Evolutionary conservation across 2,888 invertebrate species (phyloP), one percentile per base, ranked within the genome.

Genomic region (Sabellastarte sp.): DNA sequence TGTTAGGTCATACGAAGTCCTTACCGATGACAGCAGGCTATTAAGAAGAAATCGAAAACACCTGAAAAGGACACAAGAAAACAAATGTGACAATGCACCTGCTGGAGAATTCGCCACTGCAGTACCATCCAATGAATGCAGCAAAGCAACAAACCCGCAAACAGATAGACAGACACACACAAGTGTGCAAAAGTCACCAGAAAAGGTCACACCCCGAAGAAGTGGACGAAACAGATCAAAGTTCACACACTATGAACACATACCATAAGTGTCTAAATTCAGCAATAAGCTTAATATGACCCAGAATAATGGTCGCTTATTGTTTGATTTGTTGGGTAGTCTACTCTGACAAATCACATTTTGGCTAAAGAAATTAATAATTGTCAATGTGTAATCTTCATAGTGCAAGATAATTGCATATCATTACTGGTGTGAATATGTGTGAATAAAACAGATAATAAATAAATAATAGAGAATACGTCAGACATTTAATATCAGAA

Each of bases 231-330:
- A 41, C 10, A 41, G 20, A 41, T 20, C 10, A 41, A 10, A 41
- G 41, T 41, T 41, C 41, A 10, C 10, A 20, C 41, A 10, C 20
- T 41, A 41, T 41, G 41, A 15, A 41, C 41, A 41, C 20, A 41
- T 41, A 15, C 41, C 41, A 20, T 20, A 41, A 41, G 10, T 41
- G 10, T 41, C 20, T 15, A 41, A 41, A 41, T 41, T 41, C 41
- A 41, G 20, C 41, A 41, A 20, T 41, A 41, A 41, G 20, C 41
- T 15, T 20, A 41, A 41, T 15, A 41, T 41, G 41, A 41, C 41
- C 41, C 41, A 41, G 41, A 41, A 41, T 41, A 41, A 41, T 41
- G 41, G 41, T 41, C 41, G n/a, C n/a, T n/a, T n/a, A n/a, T n/a
- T n/a, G n/a, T n/a, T n/a, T n/a, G n/a, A n/a, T n/a, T n/a, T n/a